Evolutionary conservation across 2,888 invertebrate genomes (phyloP).

Genomic region (Machimus rusticus): DNA sequence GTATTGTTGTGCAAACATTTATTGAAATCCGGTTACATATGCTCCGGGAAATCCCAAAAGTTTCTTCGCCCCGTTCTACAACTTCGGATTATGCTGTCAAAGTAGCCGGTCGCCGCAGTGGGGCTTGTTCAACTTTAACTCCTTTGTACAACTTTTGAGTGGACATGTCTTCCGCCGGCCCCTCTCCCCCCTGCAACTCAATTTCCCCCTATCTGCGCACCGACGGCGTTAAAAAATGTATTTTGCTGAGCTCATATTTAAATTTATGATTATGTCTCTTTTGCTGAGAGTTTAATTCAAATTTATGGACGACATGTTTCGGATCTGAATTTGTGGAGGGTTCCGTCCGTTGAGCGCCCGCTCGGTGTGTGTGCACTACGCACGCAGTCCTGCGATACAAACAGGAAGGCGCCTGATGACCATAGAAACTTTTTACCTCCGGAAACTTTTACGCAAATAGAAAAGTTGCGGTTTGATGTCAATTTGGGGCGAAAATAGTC

Average conservation of each 20-base stretch:
- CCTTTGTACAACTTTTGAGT: constrained; percentile 15
- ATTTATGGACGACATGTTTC: constrained; percentile 59
- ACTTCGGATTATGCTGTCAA: constrained; percentile 47
- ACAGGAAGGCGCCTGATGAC: constrained; percentile 42
- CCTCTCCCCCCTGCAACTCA: not conserved
- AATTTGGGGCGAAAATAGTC: constrained; percentile 17
- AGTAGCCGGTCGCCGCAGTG: constrained; percentile 29
- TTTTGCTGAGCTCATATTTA: constrained; percentile 54
- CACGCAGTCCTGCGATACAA: not conserved
- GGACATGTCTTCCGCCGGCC: not conserved
- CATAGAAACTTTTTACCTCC: constrained; percentile 22
- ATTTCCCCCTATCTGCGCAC: constrained; percentile 11
- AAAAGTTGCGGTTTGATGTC: constrained; percentile 20
- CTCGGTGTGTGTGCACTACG: not conserved
- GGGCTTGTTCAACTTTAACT: constrained; percentile 30
- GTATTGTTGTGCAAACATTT: constrained; percentile 49
- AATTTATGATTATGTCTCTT: constrained; percentile 58
- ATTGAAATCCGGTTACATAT: constrained; percentile 50
- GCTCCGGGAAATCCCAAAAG: constrained; percentile 48
- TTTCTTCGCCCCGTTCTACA: constrained; percentile 44
- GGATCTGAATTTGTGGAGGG: constrained; percentile 47
- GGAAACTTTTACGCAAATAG: constrained; percentile 38
- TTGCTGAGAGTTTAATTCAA: constrained; percentile 56
- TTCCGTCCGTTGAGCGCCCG: not conserved
- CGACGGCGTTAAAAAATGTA: constrained; percentile 41